A percentile compares a stretch with the other conserved stretches of the same genome.
Conservation (phyloP, 2,888 invertebrate species). For the Adelognathus sp. region DNA sequence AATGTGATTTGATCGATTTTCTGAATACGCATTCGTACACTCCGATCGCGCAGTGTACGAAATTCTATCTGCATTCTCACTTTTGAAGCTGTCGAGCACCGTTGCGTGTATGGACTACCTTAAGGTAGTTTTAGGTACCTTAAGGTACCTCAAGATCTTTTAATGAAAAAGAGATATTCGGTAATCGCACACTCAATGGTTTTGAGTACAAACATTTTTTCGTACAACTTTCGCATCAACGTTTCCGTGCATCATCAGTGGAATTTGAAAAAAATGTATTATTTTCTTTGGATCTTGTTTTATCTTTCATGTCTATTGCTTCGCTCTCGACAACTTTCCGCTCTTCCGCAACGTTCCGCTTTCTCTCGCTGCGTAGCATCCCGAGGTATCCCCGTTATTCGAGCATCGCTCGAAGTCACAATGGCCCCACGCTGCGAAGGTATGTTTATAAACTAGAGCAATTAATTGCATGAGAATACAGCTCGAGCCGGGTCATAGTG, state of each 20-base stretch:
- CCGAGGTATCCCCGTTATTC: conserved; percentile 65
- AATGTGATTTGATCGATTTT: too few species aligned
- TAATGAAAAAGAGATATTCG: too few species aligned
- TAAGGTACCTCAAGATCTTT: too few species aligned
- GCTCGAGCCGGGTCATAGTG: neutral
- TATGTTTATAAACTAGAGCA: conserved; percentile 76
- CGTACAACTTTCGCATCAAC: too few species aligned
- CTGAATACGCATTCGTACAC: too few species aligned
- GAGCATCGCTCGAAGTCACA: conserved; percentile 61
- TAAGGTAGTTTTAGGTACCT: too few species aligned
- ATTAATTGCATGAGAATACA: conserved; percentile 72
- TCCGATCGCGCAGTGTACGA: too few species aligned
- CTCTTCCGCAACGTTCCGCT: neutral
- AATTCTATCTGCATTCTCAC: too few species aligned
- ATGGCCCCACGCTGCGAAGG: conserved; percentile 61
- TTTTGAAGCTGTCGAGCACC: too few species aligned
- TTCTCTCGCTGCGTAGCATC: neutral
- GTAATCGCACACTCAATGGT: too few species aligned
- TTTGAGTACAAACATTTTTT: too few species aligned
- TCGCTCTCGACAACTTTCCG: neutral
- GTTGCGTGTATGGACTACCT: too few species aligned
- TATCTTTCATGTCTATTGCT: neutral
- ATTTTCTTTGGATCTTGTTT: neutral
- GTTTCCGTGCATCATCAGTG: neutral
- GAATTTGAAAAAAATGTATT: neutral